Evolutionary conservation across 2,113 vertebrate species (phyloP).

Genomic region (Lampris incognitus): DNA sequence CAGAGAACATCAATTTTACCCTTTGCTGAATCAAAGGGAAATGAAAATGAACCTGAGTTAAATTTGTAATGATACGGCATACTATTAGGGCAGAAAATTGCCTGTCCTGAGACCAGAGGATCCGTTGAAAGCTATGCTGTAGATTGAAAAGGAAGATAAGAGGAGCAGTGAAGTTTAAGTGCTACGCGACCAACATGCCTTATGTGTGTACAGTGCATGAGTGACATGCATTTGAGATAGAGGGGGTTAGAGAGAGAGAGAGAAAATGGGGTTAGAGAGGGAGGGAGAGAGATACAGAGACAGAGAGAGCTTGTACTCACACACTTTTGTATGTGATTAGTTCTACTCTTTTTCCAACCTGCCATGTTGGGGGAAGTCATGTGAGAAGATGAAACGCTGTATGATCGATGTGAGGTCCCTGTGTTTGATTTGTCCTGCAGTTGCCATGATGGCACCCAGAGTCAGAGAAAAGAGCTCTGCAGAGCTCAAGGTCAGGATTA

Average conservation of each 20-base stretch:
- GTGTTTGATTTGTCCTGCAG: conserved; percentile 58
- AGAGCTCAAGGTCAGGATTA: conserved; percentile 62
- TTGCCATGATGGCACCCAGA: conserved; percentile 50
- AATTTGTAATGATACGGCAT: conserved; percentile 34
- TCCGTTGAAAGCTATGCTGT: conserved; percentile 45
- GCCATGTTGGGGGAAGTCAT: conserved; percentile 61
- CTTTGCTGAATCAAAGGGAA: conserved; percentile 32
- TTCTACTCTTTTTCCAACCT: conserved; percentile 29
- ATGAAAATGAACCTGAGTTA: conserved; percentile 39
- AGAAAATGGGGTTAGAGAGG: conserved; percentile 16
- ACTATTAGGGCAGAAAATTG: conserved; percentile 11
- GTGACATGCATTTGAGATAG: conserved; percentile 1
- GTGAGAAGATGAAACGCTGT: conserved; percentile 68
- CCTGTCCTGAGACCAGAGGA: conserved; percentile 29
- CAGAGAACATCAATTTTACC: conserved; percentile 64
- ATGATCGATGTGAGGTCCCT: conserved; percentile 69
- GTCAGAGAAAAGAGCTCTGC: conserved; percentile 9
- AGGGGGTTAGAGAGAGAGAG: conserved; percentile 16
- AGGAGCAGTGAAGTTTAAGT: conserved; percentile 48
- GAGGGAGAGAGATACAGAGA: conserved; percentile 15
- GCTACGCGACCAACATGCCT: conserved; percentile 21
- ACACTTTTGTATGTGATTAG: conserved; percentile 47
- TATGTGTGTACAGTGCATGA: conserved; percentile 21
- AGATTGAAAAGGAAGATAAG: conserved; percentile 45
- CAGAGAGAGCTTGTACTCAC: conserved; percentile 42